These are phyloP conservation scores for Melieria crassipennis DNA, from an alignment of 2,888 invertebrate species.

Conservation along the genomic window DNA sequence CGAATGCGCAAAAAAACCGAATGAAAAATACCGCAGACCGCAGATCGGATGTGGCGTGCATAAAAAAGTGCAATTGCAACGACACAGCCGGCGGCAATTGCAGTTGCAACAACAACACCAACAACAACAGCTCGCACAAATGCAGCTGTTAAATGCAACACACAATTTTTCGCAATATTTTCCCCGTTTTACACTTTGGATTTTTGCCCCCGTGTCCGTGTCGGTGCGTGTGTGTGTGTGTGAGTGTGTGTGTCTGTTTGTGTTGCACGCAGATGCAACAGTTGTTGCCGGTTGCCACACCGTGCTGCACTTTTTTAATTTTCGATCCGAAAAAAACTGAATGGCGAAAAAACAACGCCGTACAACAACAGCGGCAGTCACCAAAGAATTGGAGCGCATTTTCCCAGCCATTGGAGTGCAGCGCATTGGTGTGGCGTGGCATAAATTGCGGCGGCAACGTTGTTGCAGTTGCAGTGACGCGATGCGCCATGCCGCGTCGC, in stretches of 20 bases:
- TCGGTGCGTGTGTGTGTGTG: conserved; percentile 4
- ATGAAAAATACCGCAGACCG: conserved; percentile 33
- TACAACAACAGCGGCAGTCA: conserved; percentile 17
- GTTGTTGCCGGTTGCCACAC: conserved; percentile 18
- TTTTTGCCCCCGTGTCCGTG: not conserved
- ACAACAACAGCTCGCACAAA: too few relatives aligned
- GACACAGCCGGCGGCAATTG: conserved; percentile 34
- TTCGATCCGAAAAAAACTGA: conserved; percentile 14
- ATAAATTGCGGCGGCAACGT: not conserved
- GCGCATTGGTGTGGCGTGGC: conserved; percentile 4
- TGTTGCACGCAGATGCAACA: conserved; percentile 30
- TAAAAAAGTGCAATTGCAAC: conserved; percentile 10
- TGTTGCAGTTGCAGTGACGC: not conserved
- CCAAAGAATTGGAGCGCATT: conserved; percentile 5
- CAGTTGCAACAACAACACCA: too few relatives aligned
- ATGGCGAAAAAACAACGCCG: conserved; percentile 46
- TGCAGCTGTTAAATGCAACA: too few relatives aligned
- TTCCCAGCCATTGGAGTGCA: conserved; percentile 16
- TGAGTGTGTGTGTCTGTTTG: conserved; percentile 32
- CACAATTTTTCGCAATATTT: too few relatives aligned
- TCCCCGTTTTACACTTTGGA: too few relatives aligned
- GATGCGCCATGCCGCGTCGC: not conserved
- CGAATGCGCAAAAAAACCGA: conserved; percentile 37
- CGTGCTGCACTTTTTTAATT: conserved; percentile 16
- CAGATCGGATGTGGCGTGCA: conserved; percentile 32